Evolutionary conservation across 2,888 invertebrate species (phyloP), one percentile per base, ranked within the genome.

Genomic region (Drosophila prostipennis): DNA sequence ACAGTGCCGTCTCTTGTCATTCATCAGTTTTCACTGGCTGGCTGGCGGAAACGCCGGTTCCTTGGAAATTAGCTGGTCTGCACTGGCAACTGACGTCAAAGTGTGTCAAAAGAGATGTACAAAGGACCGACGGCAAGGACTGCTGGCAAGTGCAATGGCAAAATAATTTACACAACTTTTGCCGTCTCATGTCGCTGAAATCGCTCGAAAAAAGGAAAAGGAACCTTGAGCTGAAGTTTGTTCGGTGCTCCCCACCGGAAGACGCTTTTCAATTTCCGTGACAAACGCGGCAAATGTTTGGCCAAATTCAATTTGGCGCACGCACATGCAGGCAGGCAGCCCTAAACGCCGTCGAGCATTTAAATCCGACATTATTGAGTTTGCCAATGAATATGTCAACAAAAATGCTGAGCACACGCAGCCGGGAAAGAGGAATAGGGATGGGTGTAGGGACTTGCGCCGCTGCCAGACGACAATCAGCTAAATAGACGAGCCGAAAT

Each of bases 311-410:
- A 83, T 83, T 82, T 86, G 58, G 43, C 26, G 43, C 55, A 76
- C 56, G 55, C 72, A 64, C 46, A 46, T 32, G 46, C 46, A 11
- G 46, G 16, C 46, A 32, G 16, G 14, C 46, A 71, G 77, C 72
- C 63, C 23, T 2, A 23, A 23, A 23, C 23, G 23, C 26, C 26
- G 70, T 53, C 69, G 67, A 79, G 80, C 80, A 87, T 87, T 87
- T 84, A 87, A 84, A 87, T 87, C 78, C 74, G 71, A 78, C 86
- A 80, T 80, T 88, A 83, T 84, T 86, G 80, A 76, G 80, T 81
- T 80, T 86, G 55, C 73, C 85, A 80, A 87, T 86, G 87, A 88
- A 86, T 81, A 81, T 87, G 81, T 86, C 89, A 84, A 87, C 81
- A 80, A 74, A 79, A 80, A 72, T 75, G 77, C 73, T 74, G 58